Evolutionary conservation across 2,888 invertebrate species (phyloP).

Genomic region (Mylabris sibirica): DNA sequence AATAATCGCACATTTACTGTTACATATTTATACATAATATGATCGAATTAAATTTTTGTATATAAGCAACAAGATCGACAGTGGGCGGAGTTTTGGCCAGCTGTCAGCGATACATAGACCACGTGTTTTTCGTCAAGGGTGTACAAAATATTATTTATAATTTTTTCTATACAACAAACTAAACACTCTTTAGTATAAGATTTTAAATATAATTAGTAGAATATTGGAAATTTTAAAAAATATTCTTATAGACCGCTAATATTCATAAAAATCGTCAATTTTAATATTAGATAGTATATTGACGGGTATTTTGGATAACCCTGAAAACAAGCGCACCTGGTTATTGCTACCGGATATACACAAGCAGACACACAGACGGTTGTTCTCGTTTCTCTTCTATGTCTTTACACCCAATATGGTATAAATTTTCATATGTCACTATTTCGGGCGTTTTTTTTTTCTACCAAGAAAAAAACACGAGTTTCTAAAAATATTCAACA

Average conservation of each 20-base stretch:
- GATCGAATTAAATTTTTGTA: background rate
- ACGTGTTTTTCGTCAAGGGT: conserved; percentile 47
- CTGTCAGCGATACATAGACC: conserved; percentile 50
- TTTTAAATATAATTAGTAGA: conserved; percentile 12
- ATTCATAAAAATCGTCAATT: background rate
- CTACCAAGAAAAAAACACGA: background rate
- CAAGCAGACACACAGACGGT: conserved; percentile 53
- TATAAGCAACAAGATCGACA: conserved; percentile 42
- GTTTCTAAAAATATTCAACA: background rate
- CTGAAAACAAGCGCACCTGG: conserved; percentile 52
- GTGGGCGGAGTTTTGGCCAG: conserved; percentile 51
- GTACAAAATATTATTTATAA: conserved; percentile 35
- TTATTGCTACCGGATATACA: conserved; percentile 54
- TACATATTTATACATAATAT: background rate
- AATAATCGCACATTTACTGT: background rate
- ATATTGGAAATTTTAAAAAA: background rate
- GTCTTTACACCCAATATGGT: conserved; percentile 57
- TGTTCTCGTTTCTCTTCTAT: conserved; percentile 45
- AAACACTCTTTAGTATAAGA: background rate
- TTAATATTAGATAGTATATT: background rate
- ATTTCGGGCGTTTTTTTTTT: conserved; percentile 27
- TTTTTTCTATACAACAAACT: background rate
- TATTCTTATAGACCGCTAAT: background rate
- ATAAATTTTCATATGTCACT: conserved; percentile 42
- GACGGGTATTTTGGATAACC: conserved; percentile 45